phyloP scores from a whole-genome alignment of 92 coral and sea anemone species.

The Actinostola sp. region DNA sequence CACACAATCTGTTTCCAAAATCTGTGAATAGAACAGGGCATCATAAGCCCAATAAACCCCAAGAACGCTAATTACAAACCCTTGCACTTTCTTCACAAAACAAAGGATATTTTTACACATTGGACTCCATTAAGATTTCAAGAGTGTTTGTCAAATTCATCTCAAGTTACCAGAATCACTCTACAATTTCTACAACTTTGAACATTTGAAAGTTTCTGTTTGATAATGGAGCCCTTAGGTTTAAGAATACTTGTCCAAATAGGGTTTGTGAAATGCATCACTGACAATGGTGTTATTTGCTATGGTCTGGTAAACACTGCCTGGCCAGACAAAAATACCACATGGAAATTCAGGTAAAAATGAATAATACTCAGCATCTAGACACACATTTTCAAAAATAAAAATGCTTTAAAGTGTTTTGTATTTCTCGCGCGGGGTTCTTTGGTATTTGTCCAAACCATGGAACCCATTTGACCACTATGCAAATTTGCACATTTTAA shows the following conservation, averaged over 20 bases:
- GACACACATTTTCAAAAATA: neutral
- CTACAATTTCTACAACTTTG: neutral
- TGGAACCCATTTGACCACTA: neutral
- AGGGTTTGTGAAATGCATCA: constrained; percentile 17
- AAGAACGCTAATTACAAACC: constrained; percentile 12
- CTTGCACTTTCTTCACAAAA: neutral
- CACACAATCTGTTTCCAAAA: neutral
- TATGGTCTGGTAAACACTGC: constrained; percentile 16
- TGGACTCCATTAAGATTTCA: neutral
- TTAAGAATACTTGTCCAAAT: neutral
- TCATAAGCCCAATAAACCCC: neutral
- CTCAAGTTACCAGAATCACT: neutral
- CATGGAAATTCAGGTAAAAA: neutral
- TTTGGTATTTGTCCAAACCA: neutral
- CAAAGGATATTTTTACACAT: constrained; percentile 1
- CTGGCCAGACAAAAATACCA: constrained; percentile 13
- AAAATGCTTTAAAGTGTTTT: neutral
- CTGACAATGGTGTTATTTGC: constrained; percentile 6
- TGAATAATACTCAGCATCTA: neutral
- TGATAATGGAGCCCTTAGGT: neutral
- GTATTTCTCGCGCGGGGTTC: neutral
- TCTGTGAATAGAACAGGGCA: neutral
- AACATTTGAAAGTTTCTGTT: neutral
- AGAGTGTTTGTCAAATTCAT: neutral
- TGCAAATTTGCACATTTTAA: neutral